Base-by-base conservation (phyloP, 2,888 invertebrate species). In the Heliconius hortense region DNA sequence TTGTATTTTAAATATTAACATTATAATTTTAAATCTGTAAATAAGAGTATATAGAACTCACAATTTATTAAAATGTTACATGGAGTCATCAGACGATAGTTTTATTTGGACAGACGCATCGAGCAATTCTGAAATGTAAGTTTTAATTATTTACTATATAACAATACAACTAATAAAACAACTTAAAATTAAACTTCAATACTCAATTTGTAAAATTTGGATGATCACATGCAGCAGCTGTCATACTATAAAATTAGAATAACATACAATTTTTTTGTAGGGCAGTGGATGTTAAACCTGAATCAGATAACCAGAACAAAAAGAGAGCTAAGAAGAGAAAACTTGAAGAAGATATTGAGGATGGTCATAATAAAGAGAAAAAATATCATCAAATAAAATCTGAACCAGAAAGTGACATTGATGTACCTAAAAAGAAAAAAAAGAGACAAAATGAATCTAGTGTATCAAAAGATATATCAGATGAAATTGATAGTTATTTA, bases 81-180 rank as follows among this genome's bases (percentile, higher is more conserved):
- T 88, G 88, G 87, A 84, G 62, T 84, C 84, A 35, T 86, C 85
- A 70, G 87, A 88, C 60, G 86, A 87, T 68, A 87, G 84, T 81
- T 89, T 89, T 79, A 78, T 82, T 62, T 90, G 90, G 90, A 83
- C 86, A 8, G 83, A 84, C 75, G 85, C 86, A 72, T 88, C 90
- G 43, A 83, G 80, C 73, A 84, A 85, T 73, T 76, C 78, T 28
- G 77, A 78, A 56, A 85, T 82, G 88, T 88, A 82, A 83, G 88
- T 74, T n/a, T 43, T n/a, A 21, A 56, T 26, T 39, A 35, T 67
- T 67, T 3, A 1, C 18, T 18, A 15, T 69, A 4, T 21, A 13
- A 35, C 4, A 13, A n/a, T 53, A 53, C 11, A 28, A 53, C 7
- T n/a, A 15, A 15, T 24, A 15, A 66, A 66, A n/a, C 7, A 18